Percentiles rank a stretch among this genome's conserved stretches.
Evolutionary conservation across 1,140 invertebrate species (phyloP).

Genomic region (Thalassaphorura encarpata): DNA sequence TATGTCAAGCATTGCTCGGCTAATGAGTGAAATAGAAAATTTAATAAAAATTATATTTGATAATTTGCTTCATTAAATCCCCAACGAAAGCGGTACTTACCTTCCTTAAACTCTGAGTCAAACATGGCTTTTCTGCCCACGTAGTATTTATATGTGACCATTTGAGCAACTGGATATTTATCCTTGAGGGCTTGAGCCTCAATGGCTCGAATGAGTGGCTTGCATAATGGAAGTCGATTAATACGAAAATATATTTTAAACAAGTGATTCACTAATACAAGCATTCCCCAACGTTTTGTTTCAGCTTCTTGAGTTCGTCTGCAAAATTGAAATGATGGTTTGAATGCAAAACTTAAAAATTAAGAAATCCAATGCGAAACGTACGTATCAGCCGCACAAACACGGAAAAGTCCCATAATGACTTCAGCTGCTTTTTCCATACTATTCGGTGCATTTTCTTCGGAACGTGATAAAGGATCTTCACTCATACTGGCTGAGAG

Average conservation of each 20-base stretch:
- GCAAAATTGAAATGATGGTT: slow-evolving; percentile 12
- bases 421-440: slow-evolving; percentile 66
- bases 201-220: slow-evolving; percentile 90
- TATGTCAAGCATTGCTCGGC: slow-evolving; percentile 86
- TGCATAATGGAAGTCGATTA: slow-evolving; percentile 93
- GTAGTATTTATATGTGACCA: slow-evolving; percentile 91
- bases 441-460: slow-evolving; percentile 39
- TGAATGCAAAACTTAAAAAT: background rate
- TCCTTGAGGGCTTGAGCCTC: slow-evolving; percentile 79
- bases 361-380: slow-evolving; percentile 30
- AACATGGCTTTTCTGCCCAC: slow-evolving; percentile 96
- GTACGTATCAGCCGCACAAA: slow-evolving; percentile 89
- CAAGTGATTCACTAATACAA: slow-evolving; percentile 90
- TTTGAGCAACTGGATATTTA: slow-evolving; percentile 75
- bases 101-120: slow-evolving; percentile 84
- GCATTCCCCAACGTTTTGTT: slow-evolving; percentile 91
- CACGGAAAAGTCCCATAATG: slow-evolving; percentile 86
- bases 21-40: slow-evolving; percentile 33
- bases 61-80: background rate
- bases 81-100: slow-evolving; percentile 38
- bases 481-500: slow-evolving; percentile 55
- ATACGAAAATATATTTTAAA: slow-evolving; percentile 97
- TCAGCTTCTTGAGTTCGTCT: slow-evolving; percentile 69
- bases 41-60: slow-evolving; percentile 1
- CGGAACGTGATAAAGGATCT: slow-evolving; percentile 32